These are phyloP conservation scores for Vanessa tameamea DNA, from an alignment of 1,140 invertebrate genomes.

Conservation along the genomic window DNA sequence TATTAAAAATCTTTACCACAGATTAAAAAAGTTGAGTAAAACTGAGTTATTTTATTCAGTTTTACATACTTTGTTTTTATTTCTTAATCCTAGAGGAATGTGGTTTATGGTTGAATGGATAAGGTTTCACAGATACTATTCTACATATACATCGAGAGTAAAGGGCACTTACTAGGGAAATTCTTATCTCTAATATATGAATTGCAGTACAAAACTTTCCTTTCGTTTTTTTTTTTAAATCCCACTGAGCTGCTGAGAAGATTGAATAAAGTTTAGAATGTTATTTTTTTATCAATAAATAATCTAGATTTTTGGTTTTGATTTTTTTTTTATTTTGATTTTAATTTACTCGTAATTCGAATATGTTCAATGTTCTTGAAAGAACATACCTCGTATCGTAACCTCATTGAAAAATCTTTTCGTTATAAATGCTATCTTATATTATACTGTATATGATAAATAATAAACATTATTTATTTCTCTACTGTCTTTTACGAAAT, in stretches of 20 bases:
- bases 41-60: conserved; percentile 6
- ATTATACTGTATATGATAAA: not conserved
- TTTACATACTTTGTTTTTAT: not conserved
- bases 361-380: not conserved
- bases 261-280: not conserved
- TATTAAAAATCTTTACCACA: conserved; percentile 25
- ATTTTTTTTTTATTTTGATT: not conserved
- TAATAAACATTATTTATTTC: conserved; percentile 9
- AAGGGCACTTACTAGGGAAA: conserved; percentile 73
- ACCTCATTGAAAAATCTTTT: not conserved
- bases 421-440: conserved; percentile 24
- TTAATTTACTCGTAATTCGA: not conserved
- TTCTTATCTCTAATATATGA: conserved; percentile 40
- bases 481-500: conserved; percentile 30
- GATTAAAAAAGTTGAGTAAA: conserved; percentile 13
- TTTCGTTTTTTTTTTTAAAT: conserved; percentile 3
- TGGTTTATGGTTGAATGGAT: conserved; percentile 54
- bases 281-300: not conserved
- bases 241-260: not conserved
- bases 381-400: conserved; percentile 1
- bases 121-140: conserved; percentile 41
- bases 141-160: conserved; percentile 51
- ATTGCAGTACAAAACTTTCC: not conserved
- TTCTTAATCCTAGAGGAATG: conserved; percentile 76
- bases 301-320: not conserved